Evolutionary conservation across 2,797 vertebrate genomes (phyloP).

Genomic region (Centroberyx gerrardi): DNA sequence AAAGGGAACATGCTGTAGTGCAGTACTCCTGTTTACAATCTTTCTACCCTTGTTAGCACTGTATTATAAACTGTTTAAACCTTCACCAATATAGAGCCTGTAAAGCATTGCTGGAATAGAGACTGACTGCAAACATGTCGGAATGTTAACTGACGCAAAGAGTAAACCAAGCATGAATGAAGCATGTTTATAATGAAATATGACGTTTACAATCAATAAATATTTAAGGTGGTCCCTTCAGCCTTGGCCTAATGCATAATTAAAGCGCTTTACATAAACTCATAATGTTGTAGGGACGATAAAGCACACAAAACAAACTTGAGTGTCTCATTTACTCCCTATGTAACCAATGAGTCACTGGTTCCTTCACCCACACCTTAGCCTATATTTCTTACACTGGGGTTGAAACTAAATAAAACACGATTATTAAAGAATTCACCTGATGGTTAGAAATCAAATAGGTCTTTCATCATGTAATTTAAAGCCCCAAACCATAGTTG

Average conservation of each 20-base stretch:
- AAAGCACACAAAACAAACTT: constrained; percentile 55
- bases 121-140: constrained; percentile 54
- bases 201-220: constrained; percentile 75
- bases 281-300: constrained; percentile 64
- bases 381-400: neutral
- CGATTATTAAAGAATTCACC: neutral
- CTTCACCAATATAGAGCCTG: constrained; percentile 61
- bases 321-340: constrained; percentile 45
- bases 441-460: neutral
- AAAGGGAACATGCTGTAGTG: constrained; percentile 29
- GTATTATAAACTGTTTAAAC: constrained; percentile 79
- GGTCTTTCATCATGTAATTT: too few relatives aligned
- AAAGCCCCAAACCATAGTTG: too few relatives aligned
- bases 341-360: constrained; percentile 18
- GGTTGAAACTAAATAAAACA: neutral
- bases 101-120: constrained; percentile 54
- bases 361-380: neutral
- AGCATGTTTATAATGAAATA: constrained; percentile 69
- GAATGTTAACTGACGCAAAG: constrained; percentile 62
- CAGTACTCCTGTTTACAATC: constrained; percentile 65
- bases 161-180: constrained; percentile 71
- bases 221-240: constrained; percentile 62
- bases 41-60: constrained; percentile 58
- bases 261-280: constrained; percentile 60
- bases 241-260: constrained; percentile 66